Base-by-base conservation (phyloP, 1,140 invertebrate genomes). In the Magallana angulata region DNA sequence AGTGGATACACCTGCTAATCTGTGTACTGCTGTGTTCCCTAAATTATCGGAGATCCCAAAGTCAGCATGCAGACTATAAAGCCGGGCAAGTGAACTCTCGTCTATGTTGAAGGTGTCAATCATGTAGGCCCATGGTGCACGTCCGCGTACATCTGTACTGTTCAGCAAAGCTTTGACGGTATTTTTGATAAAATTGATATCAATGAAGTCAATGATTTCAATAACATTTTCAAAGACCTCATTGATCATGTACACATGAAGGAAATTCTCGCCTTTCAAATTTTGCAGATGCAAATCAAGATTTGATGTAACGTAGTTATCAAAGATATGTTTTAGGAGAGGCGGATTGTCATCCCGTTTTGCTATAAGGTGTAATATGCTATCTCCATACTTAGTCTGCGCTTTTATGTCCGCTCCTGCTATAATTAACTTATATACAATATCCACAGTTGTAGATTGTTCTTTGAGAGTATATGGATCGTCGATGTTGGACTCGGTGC, bases 321-420 rank as follows among this genome's bases (percentile, higher is more conserved):
- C 9, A n/a, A 88, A 14, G 0, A 88, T 60, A 7, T 58, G 57
- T 16, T 56, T 30, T 8, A 88, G 7, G 7, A 85, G n/a, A 18
- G 16, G 36, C 11, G 64, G 57, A 48, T 88, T 88, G 18, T 84
- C 87, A 7, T 57, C 48, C 57, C 71, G 76, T 9, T 11, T 57
- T 0, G 83, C 82, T 7, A 83, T 71, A 4, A 88, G n/a, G 30
- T 88, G 87, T 14, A 88, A 24, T 57, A 88, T 81, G 16, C 68
- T 58, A 16, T 81, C 18, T 16, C 83, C 87, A 36, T 14, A 88
- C 62, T 60, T 85, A 11, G 87, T 88, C 3, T 58, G 18, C 3
- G 4, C 12, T 24, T 88, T 85, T 1, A 88, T 24, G 6, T 57
- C 3, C 1, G 82, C 59, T 7, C 82, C 86, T 1, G 82, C 82